These are phyloP conservation scores for Pachymerium ferrugineum DNA, from an alignment of 2,888 invertebrate species.

Conservation along the genomic window DNA sequence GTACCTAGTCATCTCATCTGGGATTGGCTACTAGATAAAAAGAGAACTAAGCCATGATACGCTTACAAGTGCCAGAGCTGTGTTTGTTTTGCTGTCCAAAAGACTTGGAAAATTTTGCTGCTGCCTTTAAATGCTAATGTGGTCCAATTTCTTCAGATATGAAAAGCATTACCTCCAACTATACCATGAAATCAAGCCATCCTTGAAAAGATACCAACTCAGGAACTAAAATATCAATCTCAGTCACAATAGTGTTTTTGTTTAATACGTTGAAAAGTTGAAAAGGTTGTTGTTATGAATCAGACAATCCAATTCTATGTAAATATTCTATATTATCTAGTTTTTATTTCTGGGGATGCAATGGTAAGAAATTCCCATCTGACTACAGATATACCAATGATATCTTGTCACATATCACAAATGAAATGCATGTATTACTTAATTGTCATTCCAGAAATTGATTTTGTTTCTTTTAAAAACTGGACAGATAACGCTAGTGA, in stretches of 20 bases:
- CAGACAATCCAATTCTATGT: too few relatives aligned
- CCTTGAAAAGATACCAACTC: not conserved
- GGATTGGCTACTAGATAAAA: conserved; percentile 17
- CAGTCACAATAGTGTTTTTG: not conserved
- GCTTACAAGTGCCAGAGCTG: not conserved
- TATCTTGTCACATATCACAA: conserved; percentile 5
- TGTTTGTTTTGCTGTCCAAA: too few relatives aligned
- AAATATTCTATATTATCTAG: not conserved
- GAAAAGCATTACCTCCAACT: not conserved
- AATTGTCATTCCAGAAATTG: conserved; percentile 17
- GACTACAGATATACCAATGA: conserved; percentile 1
- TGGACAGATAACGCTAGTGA: not conserved
- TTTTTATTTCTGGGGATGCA: too few relatives aligned
- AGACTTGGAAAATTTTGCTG: too few relatives aligned
- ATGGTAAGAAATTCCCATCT: too few relatives aligned
- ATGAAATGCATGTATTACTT: not conserved
- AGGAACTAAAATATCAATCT: conserved; percentile 2
- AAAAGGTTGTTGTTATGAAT: not conserved
- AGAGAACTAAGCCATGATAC: conserved; percentile 19
- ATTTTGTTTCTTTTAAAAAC: not conserved
- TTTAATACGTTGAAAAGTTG: not conserved
- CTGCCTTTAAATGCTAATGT: too few relatives aligned
- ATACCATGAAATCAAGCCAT: not conserved
- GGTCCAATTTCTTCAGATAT: too few relatives aligned
- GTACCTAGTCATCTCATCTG: conserved; percentile 19